Evolutionary conservation across 2,888 invertebrate genomes (phyloP), one percentile per base, ranked within the genome.

Genomic region (Athripsodes cinereus): DNA sequence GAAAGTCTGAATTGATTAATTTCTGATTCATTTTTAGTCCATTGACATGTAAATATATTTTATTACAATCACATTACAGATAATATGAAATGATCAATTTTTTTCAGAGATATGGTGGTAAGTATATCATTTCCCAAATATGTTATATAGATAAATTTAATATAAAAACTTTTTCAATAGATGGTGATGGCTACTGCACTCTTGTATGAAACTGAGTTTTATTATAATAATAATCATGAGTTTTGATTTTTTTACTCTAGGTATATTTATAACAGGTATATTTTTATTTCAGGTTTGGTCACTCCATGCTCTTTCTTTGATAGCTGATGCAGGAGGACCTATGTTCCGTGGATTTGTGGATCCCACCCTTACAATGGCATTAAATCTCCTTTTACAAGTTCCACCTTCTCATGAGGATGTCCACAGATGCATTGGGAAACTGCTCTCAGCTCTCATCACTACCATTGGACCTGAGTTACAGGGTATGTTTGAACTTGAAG

Each of bases 331-430:
- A 0, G 96, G 98, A 1, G 99, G 99, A 0, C 98, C 99, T 0
- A 97, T 99, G 96, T 99, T 99, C 78, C 84, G 97, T 20, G 87
- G 93, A 22, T 99, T 96, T 74, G 96, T 98, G 18, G 98, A 99
- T 70, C 93, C 96, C 1, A 90, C 95, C 0, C 79, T 99, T 55
- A 90, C 91, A 10, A 79, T 96, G 53, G 89, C 92, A n/a, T 75
- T 99, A 59, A 94, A 95, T 69, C 80, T 97, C 55, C 77, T 96
- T 54, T 81, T 96, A 62, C 87, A 87, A 55, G 92, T 96, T n/a
- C 92, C 96, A 3, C 90, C 94, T 40, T 90, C 90, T 58, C 85
- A 89, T 68, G 92, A 91, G 34, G 96, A 96, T 70, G 87, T 97
- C 19, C 94, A 95, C 72, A 90, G 92, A 69, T 93, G 94, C 68